A percentile compares a stretch with the other conserved stretches of the same genome.
phyloP scores from a whole-genome alignment of 2,888 invertebrate species.

The Apodemia zela region DNA sequence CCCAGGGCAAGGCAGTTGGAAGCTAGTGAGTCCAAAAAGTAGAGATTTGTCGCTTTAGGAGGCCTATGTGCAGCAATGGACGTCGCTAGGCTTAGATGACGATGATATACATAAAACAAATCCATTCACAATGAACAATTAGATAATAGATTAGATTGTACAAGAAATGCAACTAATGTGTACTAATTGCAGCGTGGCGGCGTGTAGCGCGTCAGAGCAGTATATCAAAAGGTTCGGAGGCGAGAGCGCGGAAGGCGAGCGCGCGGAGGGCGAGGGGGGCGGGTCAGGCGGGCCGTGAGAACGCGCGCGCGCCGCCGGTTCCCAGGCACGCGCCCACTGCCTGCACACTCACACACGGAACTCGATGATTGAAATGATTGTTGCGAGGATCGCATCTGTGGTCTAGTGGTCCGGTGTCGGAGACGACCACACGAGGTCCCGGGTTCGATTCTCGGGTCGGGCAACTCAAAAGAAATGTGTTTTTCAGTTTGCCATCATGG shows the following conservation, averaged over 20 bases:
- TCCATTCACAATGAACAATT: neutral
- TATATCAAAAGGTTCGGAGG: conserved; percentile 38
- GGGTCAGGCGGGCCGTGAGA: conserved; percentile 74
- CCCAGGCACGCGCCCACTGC: conserved; percentile 71
- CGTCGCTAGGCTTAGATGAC: too few relatives aligned
- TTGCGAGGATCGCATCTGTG: too few relatives aligned
- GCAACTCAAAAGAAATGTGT: too few relatives aligned
- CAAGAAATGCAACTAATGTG: conserved; percentile 15
- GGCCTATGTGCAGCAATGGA: too few relatives aligned
- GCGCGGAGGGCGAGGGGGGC: conserved; percentile 36
- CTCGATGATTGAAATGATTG: neutral
- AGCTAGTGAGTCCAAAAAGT: too few relatives aligned
- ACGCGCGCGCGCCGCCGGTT: conserved; percentile 78
- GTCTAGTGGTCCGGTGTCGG: too few relatives aligned
- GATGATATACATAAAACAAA: neutral
- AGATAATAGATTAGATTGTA: conserved; percentile 1
- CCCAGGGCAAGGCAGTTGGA: too few relatives aligned
- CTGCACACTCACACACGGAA: conserved; percentile 38
- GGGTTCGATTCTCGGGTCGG: too few relatives aligned
- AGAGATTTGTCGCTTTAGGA: too few relatives aligned
- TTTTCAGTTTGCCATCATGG: too few relatives aligned
- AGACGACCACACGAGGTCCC: too few relatives aligned
- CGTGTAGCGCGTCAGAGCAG: conserved; percentile 6
- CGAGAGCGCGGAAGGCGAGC: conserved; percentile 23
- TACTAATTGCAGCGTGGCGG: neutral